Conservation (phyloP, 1,140 invertebrate genomes). For the Pararge aegeria region DNA sequence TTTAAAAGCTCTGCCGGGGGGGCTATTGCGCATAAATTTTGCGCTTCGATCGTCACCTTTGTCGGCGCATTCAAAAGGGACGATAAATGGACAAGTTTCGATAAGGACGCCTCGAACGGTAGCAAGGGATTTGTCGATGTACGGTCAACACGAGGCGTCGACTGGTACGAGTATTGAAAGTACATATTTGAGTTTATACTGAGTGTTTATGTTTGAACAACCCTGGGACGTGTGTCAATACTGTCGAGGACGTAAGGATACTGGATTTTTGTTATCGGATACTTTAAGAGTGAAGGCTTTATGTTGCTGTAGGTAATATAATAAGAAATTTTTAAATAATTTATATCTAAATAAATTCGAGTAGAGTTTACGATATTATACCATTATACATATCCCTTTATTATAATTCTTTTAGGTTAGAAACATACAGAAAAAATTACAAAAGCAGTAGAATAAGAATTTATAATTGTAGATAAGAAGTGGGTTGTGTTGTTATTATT, state of each 20-base stretch:
- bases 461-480: too few species aligned
- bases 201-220: slow-evolving; percentile 35
- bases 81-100: slow-evolving; percentile 62
- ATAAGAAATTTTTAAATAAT: too few species aligned
- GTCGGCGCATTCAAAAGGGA: slow-evolving; percentile 62
- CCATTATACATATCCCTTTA: too few species aligned
- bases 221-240: slow-evolving; percentile 37
- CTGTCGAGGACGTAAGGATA: slow-evolving; percentile 28
- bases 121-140: slow-evolving; percentile 69
- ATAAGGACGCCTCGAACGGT: slow-evolving; percentile 63
- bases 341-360: too few species aligned
- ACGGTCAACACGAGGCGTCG: slow-evolving; percentile 56
- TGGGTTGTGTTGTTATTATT: too few species aligned
- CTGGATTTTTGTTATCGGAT: slow-evolving; percentile 26
- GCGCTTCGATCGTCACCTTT: slow-evolving; percentile 65
- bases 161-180: slow-evolving; percentile 44
- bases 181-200: slow-evolving; percentile 59
- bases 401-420: too few species aligned
- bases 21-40: slow-evolving; percentile 54
- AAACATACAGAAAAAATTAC: too few species aligned
- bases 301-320: background rate
- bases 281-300: slow-evolving; percentile 18
- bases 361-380: too few species aligned
- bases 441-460: too few species aligned
- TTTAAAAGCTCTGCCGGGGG: slow-evolving; percentile 37